Evolutionary conservation across 2,113 vertebrate genomes (phyloP).

Genomic region (Gobiocypris rarus): DNA sequence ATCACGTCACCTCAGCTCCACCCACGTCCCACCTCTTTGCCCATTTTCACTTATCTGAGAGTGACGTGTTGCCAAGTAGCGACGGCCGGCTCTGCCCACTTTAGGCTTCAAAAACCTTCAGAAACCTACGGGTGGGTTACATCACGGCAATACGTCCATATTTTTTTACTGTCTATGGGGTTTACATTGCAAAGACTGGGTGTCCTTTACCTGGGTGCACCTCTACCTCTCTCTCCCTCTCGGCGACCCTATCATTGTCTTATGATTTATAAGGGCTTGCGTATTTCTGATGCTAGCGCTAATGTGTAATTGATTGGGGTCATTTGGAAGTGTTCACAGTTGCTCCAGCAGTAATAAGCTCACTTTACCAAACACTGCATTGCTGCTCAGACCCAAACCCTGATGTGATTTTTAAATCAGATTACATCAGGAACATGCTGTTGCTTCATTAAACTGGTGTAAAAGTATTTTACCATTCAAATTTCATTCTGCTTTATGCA

Average conservation of each 20-base stretch:
- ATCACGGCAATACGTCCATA: no score
- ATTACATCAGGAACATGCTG: neutral
- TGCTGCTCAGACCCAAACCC: neutral
- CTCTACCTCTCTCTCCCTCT: constrained; percentile 26
- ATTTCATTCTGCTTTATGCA: neutral
- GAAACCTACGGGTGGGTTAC: no score
- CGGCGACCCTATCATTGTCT: constrained; percentile 13
- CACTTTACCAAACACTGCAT: constrained; percentile 21
- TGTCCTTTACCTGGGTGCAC: neutral
- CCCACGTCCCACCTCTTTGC: no score
- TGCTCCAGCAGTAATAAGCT: constrained; percentile 22
- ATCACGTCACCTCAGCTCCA: no score
- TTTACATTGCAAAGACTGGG: neutral
- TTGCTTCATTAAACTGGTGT: no score
- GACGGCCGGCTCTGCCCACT: no score
- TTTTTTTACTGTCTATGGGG: no score
- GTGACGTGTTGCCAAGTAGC: no score
- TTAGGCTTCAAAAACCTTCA: no score
- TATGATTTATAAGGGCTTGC: constrained; percentile 39
- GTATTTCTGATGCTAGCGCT: constrained; percentile 30
- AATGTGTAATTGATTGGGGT: constrained; percentile 50
- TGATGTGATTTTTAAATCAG: neutral
- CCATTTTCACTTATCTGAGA: no score
- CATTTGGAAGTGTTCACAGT: constrained; percentile 35
- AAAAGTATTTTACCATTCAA: neutral